phyloP scores from a whole-genome alignment of 2,888 invertebrate genomes.

The Rotaria sp. region DNA sequence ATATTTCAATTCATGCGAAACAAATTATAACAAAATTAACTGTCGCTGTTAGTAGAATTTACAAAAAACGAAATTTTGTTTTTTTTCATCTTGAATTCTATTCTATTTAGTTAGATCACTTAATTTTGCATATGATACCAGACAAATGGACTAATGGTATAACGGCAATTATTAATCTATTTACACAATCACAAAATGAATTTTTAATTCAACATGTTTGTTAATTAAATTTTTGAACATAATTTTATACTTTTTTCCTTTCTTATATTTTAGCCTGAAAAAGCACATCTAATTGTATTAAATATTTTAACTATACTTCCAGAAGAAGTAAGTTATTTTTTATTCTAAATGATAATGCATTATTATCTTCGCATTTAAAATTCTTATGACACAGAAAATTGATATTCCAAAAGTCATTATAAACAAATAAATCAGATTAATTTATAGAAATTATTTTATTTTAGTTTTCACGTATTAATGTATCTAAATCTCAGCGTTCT shows the following conservation, averaged over 20 bases:
- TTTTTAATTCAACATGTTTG: slow-evolving; percentile 32
- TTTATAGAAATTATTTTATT: no score
- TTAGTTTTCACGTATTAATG: neutral
- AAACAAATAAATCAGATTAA: no score
- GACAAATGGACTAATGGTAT: slow-evolving; percentile 39
- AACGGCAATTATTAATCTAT: slow-evolving; percentile 26
- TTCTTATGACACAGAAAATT: no score
- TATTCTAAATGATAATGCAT: no score
- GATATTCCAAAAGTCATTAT: no score
- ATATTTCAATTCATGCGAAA: neutral
- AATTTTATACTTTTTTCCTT: neutral
- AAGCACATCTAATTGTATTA: slow-evolving; percentile 23
- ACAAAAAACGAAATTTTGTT: neutral
- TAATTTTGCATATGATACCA: slow-evolving; percentile 32
- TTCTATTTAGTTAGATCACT: slow-evolving; percentile 9
- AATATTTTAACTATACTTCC: slow-evolving; percentile 37
- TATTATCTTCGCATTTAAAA: no score
- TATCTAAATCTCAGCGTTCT: neutral
- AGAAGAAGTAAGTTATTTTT: slow-evolving; percentile 28
- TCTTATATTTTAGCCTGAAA: neutral
- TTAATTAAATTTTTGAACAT: neutral
- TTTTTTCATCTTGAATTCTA: neutral
- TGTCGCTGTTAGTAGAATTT: neutral
- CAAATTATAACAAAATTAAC: neutral
- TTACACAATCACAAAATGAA: slow-evolving; percentile 37